Evolutionary conservation across 2,113 vertebrate genomes (phyloP).

Genomic region (Hemichromis elongatus): DNA sequence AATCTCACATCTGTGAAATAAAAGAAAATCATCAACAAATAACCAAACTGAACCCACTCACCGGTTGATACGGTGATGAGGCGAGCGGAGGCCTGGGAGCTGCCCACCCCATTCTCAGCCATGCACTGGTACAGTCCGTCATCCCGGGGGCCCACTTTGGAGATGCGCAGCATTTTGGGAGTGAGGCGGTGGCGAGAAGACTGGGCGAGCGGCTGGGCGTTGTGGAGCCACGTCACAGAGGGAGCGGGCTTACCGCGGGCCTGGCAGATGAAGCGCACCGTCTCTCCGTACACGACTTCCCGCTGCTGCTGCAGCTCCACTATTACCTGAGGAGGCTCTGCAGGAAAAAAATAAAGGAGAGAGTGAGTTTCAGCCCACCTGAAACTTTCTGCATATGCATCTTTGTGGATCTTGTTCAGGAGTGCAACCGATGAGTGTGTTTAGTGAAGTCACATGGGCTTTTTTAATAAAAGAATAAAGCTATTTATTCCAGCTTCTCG

Average conservation of each 20-base stretch:
- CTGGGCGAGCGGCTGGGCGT: slow-evolving; percentile 77
- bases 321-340: slow-evolving; percentile 91
- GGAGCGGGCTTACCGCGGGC: slow-evolving; percentile 86
- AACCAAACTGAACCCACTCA: slow-evolving; percentile 32
- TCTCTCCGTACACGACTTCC: slow-evolving; percentile 83
- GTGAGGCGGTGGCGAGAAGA: slow-evolving; percentile 81
- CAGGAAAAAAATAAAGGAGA: not conserved
- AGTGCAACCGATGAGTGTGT: not conserved
- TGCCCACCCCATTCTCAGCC: slow-evolving; percentile 92
- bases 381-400: not conserved
- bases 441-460: not conserved
- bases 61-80: slow-evolving; percentile 80
- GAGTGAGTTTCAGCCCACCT: not conserved
- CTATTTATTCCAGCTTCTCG: not conserved
- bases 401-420: not conserved
- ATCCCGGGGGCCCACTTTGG: slow-evolving; percentile 84
- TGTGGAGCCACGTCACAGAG: slow-evolving; percentile 87
- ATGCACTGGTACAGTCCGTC: slow-evolving; percentile 96
- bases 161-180: slow-evolving; percentile 70
- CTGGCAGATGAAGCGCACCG: slow-evolving; percentile 86
- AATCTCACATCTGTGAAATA: not conserved
- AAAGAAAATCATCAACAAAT: not conserved
- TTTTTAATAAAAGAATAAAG: not conserved
- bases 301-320: slow-evolving; percentile 89
- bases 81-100: slow-evolving; percentile 85